These are phyloP conservation scores for Bellardia pandia DNA, from an alignment of 2,888 invertebrate species.

Conservation along the genomic window DNA sequence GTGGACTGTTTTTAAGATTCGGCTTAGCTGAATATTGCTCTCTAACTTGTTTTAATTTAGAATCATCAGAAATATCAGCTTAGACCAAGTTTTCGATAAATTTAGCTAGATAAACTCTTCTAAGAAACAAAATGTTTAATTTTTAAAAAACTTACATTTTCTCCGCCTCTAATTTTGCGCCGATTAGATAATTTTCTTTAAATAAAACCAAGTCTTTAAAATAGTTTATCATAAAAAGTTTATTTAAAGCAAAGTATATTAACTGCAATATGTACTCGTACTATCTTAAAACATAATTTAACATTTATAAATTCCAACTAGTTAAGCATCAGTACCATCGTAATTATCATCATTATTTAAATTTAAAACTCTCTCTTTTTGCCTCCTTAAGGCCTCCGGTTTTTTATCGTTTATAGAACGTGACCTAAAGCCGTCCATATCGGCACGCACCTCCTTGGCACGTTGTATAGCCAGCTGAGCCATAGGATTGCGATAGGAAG, in stretches of 20 bases:
- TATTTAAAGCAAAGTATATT: not conserved
- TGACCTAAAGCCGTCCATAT: conserved; percentile 66
- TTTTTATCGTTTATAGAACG: conserved; percentile 75
- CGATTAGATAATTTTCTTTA: too few species aligned
- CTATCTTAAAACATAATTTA: conserved; percentile 13
- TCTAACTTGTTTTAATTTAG: too few species aligned
- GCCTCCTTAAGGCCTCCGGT: conserved; percentile 10
- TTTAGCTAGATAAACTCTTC: too few species aligned
- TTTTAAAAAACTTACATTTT: too few species aligned
- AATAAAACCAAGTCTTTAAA: too few species aligned
- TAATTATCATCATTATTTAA: conserved; percentile 21
- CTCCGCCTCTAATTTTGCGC: too few species aligned
- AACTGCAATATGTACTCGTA: not conserved
- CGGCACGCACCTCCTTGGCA: conserved; percentile 57
- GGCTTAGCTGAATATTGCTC: too few species aligned
- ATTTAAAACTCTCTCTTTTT: conserved; percentile 28
- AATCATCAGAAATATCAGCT: too few species aligned
- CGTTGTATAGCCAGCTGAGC: conserved; percentile 68
- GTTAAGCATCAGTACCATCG: conserved; percentile 61
- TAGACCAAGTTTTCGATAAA: too few species aligned
- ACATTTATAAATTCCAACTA: not conserved
- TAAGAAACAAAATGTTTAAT: too few species aligned
- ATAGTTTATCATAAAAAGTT: not conserved
- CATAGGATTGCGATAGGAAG: conserved; percentile 75
- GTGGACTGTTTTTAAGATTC: too few species aligned